Base-by-base conservation (phyloP, 2,888 invertebrate species). In the Eupithecia abbreviata region DNA sequence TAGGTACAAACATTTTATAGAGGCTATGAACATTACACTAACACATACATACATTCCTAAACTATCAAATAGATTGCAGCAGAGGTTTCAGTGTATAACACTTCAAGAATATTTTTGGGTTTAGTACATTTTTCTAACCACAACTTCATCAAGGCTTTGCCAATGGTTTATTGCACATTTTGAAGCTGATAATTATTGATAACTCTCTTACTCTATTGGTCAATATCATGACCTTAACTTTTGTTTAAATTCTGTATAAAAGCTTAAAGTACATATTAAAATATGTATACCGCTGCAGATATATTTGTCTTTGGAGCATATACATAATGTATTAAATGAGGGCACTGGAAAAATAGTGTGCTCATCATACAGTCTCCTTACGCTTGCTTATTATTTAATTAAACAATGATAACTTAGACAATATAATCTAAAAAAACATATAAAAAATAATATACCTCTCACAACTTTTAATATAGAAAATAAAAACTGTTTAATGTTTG, bases 111-210 rank as follows among this genome's bases (percentile, higher is more conserved):
- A 81, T 81, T 81, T 81, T 80, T 89, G 89, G 87, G 85, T 88
- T 88, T 85, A 87, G 84, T 89, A 89, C 88, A 90, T 85, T 89
- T 85, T 84, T 83, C 88, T 89, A 91, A 90, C 88, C 88, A 90
- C 87, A 92, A 91, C 87, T 90, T 88, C 87, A 85, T 89, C 84
- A 89, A 88, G 93, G 94, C 94, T 93, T 90, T 85, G 94, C 94
- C 93, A 91, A 90, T 88, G 85, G 85, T 89, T 91, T 90, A 94
- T 94, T 94, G 94, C 94, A 94, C 94, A 90, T 89, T 85, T 87
- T 83, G 87, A 87, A 86, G 83, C 85, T 87, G 74, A 78, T 73
- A 75, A 68, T 71, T 72, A 73, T 73, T 80, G 83, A 89, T 90
- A 91, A 75, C 83, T 84, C 86, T 86, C 81, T 85, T 80, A 84